Conservation (phyloP, 2,797 vertebrate species). For the Poeciliopsis gracilis region DNA sequence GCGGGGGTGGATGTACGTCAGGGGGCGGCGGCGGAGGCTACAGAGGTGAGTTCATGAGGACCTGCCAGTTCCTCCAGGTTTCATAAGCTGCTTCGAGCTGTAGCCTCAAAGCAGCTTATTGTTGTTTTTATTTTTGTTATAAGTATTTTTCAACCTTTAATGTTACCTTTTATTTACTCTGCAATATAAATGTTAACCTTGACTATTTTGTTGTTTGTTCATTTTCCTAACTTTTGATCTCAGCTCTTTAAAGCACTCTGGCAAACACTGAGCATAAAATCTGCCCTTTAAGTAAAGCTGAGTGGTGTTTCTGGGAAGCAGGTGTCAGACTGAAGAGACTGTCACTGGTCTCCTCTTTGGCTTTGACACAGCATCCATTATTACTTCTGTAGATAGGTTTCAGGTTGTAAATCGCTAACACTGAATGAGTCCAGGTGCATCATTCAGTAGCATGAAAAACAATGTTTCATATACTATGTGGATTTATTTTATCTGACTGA, state of each 20-base stretch:
- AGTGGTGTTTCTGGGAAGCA: not conserved
- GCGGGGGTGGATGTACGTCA: conserved; percentile 93
- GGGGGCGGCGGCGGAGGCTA: conserved; percentile 98
- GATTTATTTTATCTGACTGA: too few species aligned
- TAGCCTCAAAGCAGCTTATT: too few species aligned
- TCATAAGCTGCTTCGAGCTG: conserved; percentile 13
- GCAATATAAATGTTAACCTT: not conserved
- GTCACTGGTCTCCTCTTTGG: not conserved
- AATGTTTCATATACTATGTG: too few species aligned
- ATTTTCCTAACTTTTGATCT: not conserved
- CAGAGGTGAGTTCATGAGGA: conserved; percentile 84
- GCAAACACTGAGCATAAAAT: not conserved
- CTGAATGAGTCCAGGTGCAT: too few species aligned
- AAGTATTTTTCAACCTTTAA: not conserved
- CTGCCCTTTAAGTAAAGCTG: not conserved
- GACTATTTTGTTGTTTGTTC: not conserved
- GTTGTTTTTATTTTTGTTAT: conserved; percentile 15
- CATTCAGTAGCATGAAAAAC: too few species aligned
- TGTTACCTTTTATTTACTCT: not conserved
- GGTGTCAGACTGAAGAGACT: conserved; percentile 1
- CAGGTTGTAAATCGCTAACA: too few species aligned
- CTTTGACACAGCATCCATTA: too few species aligned
- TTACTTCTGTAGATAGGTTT: too few species aligned
- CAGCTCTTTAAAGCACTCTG: not conserved
- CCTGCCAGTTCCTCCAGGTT: not conserved